Conservation (phyloP, 2,113 vertebrate genomes). For the Callorhinus ursinus region DNA sequence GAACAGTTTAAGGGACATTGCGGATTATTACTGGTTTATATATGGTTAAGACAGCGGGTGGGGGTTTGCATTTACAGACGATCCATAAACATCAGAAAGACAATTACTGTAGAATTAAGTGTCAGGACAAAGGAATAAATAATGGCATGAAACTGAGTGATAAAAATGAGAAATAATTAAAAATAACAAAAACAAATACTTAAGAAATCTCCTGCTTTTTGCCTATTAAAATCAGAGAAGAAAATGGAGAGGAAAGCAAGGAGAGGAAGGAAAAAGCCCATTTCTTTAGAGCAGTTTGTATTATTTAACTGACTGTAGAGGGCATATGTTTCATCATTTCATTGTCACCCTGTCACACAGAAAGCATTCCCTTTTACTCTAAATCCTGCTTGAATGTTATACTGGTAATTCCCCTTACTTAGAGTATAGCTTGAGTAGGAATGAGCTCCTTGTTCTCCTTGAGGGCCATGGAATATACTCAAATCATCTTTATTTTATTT, state of each 20-base stretch:
- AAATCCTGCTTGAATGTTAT: background rate
- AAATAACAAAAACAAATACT: background rate
- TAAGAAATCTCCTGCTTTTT: background rate
- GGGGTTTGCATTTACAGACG: background rate
- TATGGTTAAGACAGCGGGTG: background rate
- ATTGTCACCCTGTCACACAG: background rate
- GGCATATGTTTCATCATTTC: background rate
- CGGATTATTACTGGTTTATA: background rate
- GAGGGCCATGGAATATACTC: background rate
- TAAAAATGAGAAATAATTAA: background rate
- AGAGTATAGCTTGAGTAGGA: background rate
- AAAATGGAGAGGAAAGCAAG: background rate
- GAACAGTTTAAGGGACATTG: background rate
- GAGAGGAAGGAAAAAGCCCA: background rate
- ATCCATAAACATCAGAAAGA: background rate
- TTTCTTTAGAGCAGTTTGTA: background rate
- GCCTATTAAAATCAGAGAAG: background rate
- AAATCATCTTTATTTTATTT: conserved; percentile 61
- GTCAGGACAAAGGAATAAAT: background rate
- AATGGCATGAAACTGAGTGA: background rate
- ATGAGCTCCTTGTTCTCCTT: background rate
- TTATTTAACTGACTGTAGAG: background rate
- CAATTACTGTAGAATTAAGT: background rate
- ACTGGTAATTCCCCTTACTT: background rate
- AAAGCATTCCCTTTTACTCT: background rate